Conservation (phyloP, 2,888 invertebrate species). For the Lypha dubia region DNA sequence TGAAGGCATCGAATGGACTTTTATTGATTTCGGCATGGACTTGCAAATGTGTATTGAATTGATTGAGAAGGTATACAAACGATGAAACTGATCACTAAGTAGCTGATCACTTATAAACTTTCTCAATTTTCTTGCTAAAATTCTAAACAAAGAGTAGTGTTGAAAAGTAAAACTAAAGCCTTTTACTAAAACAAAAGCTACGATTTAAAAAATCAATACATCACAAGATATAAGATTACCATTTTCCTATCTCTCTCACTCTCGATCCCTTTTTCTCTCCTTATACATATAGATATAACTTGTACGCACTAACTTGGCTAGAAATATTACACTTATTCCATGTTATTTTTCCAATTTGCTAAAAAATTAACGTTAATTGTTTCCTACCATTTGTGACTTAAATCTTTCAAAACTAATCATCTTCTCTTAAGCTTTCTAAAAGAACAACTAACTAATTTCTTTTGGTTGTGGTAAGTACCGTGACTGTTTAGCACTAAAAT, state of each 20-base stretch:
- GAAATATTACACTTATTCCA: background rate
- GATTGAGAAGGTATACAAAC: constrained; percentile 87
- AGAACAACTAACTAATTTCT: constrained; percentile 53
- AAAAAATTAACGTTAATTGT: background rate
- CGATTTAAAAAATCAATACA: background rate
- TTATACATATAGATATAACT: too few relatives aligned
- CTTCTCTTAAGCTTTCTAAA: constrained; percentile 57
- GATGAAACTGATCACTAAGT: constrained; percentile 28
- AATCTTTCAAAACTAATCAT: background rate
- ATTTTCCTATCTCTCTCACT: background rate
- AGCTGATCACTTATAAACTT: constrained; percentile 32
- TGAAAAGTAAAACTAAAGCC: constrained; percentile 54
- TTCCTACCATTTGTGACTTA: too few relatives aligned
- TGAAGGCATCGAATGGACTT: constrained; percentile 96
- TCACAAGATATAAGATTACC: background rate
- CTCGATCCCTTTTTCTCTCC: background rate
- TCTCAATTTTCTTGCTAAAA: constrained; percentile 26
- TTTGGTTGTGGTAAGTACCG: constrained; percentile 52
- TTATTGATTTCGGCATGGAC: constrained; percentile 97
- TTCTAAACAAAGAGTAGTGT: constrained; percentile 50
- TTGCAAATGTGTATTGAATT: constrained; percentile 91
- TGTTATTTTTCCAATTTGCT: background rate
- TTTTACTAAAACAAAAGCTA: constrained; percentile 56
- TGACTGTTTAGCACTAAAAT: constrained; percentile 52
- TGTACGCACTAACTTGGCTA: constrained; percentile 16